These are phyloP conservation scores for Tonatia bakeri DNA, from an alignment of 2,113 vertebrate species.

Conservation along the genomic window DNA sequence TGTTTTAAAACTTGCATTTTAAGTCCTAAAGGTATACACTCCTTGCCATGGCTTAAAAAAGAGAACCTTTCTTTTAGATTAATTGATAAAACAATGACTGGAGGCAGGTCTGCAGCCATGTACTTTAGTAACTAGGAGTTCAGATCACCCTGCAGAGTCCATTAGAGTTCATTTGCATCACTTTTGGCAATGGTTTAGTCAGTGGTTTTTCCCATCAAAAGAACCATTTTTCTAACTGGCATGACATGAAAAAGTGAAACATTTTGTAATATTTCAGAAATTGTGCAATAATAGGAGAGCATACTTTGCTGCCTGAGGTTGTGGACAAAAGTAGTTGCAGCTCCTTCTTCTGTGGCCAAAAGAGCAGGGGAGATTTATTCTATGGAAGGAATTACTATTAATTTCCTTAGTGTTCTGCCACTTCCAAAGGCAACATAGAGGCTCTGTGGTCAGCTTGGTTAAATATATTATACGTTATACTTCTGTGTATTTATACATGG, in stretches of 20 bases:
- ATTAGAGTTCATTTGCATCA: neutral
- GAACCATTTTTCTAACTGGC: neutral
- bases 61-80: neutral
- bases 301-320: neutral
- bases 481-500: neutral
- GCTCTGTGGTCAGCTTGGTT: neutral
- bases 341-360: neutral
- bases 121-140: neutral
- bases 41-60: neutral
- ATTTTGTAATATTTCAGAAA: neutral
- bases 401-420: neutral
- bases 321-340: neutral
- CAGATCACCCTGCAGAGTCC: neutral
- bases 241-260: neutral
- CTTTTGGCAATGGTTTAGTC: neutral
- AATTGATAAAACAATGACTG: neutral
- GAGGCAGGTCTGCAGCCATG: neutral
- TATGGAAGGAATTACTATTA: neutral
- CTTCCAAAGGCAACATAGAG: neutral
- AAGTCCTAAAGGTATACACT: neutral
- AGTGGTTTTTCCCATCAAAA: constrained; percentile 25
- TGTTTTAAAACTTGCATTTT: neutral
- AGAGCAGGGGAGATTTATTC: neutral
- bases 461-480: neutral
- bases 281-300: neutral